Evolutionary conservation across 1,140 invertebrate genomes (phyloP), one percentile per base, ranked within the genome.

Genomic region (Penaeus indicus): DNA sequence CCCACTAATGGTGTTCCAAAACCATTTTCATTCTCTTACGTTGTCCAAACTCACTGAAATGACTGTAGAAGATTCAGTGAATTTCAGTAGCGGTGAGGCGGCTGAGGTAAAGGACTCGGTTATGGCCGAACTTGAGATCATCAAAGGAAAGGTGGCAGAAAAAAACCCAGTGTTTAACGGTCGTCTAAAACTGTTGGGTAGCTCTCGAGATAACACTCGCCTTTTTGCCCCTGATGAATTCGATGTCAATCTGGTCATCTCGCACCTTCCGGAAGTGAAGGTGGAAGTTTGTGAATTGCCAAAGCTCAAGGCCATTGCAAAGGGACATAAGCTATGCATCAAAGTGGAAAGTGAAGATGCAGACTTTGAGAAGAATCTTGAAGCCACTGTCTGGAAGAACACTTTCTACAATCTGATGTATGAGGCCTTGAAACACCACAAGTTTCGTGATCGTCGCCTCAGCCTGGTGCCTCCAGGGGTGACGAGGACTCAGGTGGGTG

Each of bases 201-300:
- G 86, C 42, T 75, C 86, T 16, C 42, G 54, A 42, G 86, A 88
- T 78, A 64, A 64, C 1, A 84, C 80, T 10, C 64, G 80, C 21
- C 86, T 88, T n/a, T 83, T 62, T 25, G 64, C 80, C 21, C 86
- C 86, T 42, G 86, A 83, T 77, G 86, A 88, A 27, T 88, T 63
- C 13, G 86, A 88, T 67, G 32, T 88, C 3, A 88, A 82, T 60
- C 25, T 88, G 11, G 80, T 75, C 25, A 16, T 86, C 3, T 79
- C 75, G n/a, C 25, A 79, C 8, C 8, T 83, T 25, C 22, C 21
- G n/a, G 80, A 62, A 21, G 64, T 83, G 4, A 83, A 63, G 32
- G 67, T 83, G 32, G 61, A 64, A 19, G 47, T 86, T 3, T 22
- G 25, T 5, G 61, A 79, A 19, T 63, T 47, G 11, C 77, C 54